Evolutionary conservation across 2,888 invertebrate genomes (phyloP).

Genomic region (Synergus umbraculus): DNA sequence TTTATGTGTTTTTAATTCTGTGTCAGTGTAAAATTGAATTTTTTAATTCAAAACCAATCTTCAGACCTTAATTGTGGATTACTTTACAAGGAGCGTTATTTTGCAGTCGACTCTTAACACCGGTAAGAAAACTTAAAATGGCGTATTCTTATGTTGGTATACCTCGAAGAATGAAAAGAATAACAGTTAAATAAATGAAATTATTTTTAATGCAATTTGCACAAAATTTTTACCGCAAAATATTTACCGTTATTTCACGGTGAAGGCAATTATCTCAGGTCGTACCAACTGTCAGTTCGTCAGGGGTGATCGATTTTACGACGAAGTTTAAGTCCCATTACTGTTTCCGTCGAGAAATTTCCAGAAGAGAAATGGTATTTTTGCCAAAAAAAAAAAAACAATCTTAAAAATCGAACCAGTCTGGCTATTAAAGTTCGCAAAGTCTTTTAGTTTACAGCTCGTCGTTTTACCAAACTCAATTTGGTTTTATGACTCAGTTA

Average conservation of each 20-base stretch:
- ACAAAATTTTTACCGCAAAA: background rate
- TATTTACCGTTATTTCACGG: background rate
- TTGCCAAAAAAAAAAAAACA: background rate
- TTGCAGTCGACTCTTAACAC: conserved; percentile 31
- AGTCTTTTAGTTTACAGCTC: background rate
- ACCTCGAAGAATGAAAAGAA: background rate
- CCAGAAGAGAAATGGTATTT: conserved; percentile 6
- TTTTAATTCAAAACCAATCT: conserved; percentile 8
- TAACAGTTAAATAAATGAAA: background rate
- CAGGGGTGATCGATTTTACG: conserved; percentile 7
- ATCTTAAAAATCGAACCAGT: background rate
- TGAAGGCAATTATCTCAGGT: background rate
- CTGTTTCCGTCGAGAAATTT: background rate
- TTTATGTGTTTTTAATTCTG: conserved; percentile 14
- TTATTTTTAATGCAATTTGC: background rate
- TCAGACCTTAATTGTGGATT: conserved; percentile 18
- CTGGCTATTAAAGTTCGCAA: background rate
- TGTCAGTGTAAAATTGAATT: conserved; percentile 1
- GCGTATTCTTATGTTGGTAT: conserved; percentile 2
- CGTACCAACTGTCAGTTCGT: background rate
- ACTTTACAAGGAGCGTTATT: conserved; percentile 17
- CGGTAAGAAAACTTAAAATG: conserved; percentile 35
- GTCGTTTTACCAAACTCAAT: conserved; percentile 11
- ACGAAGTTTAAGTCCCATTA: conserved; percentile 1
- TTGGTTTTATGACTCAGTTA: conserved; percentile 21